These are phyloP conservation scores for Alexandromys fortis DNA, from an alignment of 2,113 vertebrate genomes.

Conservation along the genomic window DNA sequence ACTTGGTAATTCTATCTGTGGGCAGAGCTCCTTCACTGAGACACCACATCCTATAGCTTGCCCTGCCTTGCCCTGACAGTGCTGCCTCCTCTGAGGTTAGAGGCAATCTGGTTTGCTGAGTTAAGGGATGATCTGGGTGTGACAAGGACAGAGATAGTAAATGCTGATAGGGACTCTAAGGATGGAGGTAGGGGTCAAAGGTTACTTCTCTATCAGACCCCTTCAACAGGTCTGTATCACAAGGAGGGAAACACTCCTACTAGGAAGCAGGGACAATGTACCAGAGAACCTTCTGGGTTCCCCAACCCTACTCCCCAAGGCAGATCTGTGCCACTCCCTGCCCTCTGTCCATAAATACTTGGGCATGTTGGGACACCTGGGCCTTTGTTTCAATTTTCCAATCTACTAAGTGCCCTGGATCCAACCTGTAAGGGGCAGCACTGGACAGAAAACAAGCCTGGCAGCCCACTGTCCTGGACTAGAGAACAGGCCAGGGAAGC, in stretches of 20 bases:
- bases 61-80: background rate
- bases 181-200: background rate
- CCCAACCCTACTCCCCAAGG: background rate
- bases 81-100: background rate
- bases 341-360: background rate
- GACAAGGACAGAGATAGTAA: background rate
- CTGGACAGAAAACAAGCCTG: background rate
- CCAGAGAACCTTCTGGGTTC: background rate
- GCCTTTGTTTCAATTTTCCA: background rate
- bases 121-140: background rate
- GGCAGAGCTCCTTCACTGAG: background rate
- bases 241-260: background rate
- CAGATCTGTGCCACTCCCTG: background rate
- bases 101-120: background rate
- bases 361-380: background rate
- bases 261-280: background rate
- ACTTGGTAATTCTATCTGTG: background rate
- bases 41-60: constrained; percentile 1
- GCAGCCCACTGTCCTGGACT: background rate
- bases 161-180: background rate
- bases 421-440: background rate
- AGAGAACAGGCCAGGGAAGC: background rate
- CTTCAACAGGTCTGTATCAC: background rate
- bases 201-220: background rate
- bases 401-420: background rate